Base-by-base conservation (phyloP, 2,888 invertebrate genomes). In the Tinea semifulvella region DNA sequence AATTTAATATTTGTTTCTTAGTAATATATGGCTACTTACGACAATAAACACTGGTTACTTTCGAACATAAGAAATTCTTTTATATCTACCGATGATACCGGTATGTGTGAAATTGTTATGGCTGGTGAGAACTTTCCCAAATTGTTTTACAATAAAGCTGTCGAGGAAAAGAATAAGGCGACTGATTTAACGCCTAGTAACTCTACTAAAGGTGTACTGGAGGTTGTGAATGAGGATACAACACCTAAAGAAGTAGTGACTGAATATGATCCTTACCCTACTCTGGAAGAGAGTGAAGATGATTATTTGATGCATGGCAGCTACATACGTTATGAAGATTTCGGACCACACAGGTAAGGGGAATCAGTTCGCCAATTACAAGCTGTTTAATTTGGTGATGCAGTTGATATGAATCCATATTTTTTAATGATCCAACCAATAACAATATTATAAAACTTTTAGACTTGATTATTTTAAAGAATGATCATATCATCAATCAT, bases 61-160 rank as follows among this genome's bases (percentile, higher is more conserved):
- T 92, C 94, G 48, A 94, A 96, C 71, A 94, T 97, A 53, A 85
- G 94, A 46, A 95, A 96, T 70, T 95, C 96, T 7, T 98, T 96
- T 72, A 93, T 97, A 62, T 92, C 94, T 17, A 94, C 95, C 16
- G 97, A 98, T 77, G 96, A 97, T 71, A 95, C 96, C 56, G 93
- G 96, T 46, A 89, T 95, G 84, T 95, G 95, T 69, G 96, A 97
- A 70, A 86, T 91, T 58, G 91, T 96, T 44, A 94, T 96, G 90
- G 85, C 90, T 22, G 89, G 90, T 45, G 94, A 95, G 65, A 88
- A 92, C 70, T 83, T 91, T 55, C 89, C 91, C 45, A 81, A 79
- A 65, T 66, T 80, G 45, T 77, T 81, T 53, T 75, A 74, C 63
- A 70, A 68, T 53, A 74, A 68, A 54, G 74, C 69, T 54, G 58